These are phyloP conservation scores for Scartelaos histophorus DNA, from an alignment of 2,113 vertebrate genomes.

Conservation along the genomic window DNA sequence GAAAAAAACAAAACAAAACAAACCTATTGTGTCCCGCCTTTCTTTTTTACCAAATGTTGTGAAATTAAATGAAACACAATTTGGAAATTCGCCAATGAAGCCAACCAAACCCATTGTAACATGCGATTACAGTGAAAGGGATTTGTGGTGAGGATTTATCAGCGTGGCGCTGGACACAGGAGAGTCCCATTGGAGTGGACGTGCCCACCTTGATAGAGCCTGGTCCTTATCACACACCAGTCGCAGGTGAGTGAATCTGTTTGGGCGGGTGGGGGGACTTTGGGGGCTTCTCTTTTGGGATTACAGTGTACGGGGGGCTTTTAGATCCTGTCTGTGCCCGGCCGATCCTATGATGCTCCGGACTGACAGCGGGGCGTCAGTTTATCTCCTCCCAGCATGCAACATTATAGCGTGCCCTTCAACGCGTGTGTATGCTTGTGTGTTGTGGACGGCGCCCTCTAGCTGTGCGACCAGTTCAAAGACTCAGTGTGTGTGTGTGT, in stretches of 20 bases:
- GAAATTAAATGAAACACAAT: slow-evolving; percentile 7
- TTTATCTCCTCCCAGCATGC: slow-evolving; percentile 64
- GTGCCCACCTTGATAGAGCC: slow-evolving; percentile 65
- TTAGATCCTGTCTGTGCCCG: slow-evolving; percentile 67
- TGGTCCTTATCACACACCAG: slow-evolving; percentile 57
- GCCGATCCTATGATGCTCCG: slow-evolving; percentile 52
- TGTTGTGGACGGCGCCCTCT: slow-evolving; percentile 31
- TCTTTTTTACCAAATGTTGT: neutral
- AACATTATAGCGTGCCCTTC: slow-evolving; percentile 25
- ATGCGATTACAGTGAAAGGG: slow-evolving; percentile 27
- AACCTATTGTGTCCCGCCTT: neutral
- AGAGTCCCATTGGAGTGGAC: slow-evolving; percentile 42
- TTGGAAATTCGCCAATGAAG: slow-evolving; percentile 14
- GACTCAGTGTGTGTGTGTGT: slow-evolving; percentile 54
- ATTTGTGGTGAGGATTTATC: slow-evolving; percentile 53
- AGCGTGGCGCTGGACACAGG: slow-evolving; percentile 52
- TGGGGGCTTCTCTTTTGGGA: slow-evolving; percentile 32
- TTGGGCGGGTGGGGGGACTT: slow-evolving; percentile 15
- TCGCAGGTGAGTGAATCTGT: slow-evolving; percentile 50
- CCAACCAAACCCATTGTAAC: neutral
- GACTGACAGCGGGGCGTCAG: slow-evolving; percentile 56
- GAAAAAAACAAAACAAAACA: too few relatives aligned
- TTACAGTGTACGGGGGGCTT: slow-evolving; percentile 53
- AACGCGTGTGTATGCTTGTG: slow-evolving; percentile 35
- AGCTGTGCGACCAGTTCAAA: slow-evolving; percentile 51